Conservation (phyloP, 2,797 vertebrate genomes). For the Pangasius krempfi region DNA sequence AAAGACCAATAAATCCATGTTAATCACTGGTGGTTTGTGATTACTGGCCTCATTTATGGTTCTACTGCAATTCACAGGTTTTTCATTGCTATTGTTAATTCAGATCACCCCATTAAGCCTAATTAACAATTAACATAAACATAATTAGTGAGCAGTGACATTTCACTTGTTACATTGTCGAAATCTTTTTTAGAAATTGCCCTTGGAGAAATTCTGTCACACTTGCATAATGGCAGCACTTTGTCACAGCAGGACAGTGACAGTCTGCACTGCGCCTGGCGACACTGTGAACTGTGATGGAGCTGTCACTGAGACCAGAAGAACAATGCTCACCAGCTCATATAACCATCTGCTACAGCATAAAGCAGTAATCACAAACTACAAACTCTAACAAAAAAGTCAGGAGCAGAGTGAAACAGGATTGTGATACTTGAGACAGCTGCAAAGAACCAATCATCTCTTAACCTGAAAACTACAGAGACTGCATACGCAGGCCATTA, state of each 20-base stretch:
- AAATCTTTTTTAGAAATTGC: conserved; percentile 97
- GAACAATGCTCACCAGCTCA: background rate
- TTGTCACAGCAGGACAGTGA: conserved; percentile 86
- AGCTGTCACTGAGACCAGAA: conserved; percentile 24
- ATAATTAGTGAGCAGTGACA: conserved; percentile 97
- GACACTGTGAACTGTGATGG: conserved; percentile 39
- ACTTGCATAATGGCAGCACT: conserved; percentile 86
- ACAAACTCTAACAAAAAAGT: background rate
- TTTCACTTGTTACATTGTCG: conserved; percentile 94
- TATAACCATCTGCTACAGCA: conserved; percentile 4
- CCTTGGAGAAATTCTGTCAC: conserved; percentile 89
- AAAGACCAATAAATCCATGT: conserved; percentile 79
- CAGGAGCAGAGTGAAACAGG: background rate
- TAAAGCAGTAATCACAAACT: background rate
- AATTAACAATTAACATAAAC: conserved; percentile 99
- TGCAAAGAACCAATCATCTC: background rate
- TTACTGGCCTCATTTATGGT: conserved; percentile 77
- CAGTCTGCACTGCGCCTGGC: conserved; percentile 69
- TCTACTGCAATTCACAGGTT: conserved; percentile 66
- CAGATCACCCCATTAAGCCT: conserved; percentile 92
- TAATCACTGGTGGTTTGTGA: conserved; percentile 74
- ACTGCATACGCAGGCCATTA: background rate
- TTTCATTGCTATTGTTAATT: conserved; percentile 92
- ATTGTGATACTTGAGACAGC: background rate
- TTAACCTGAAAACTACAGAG: background rate